Percentiles rank a stretch among this genome's conserved stretches.
Conservation (phyloP, 2,888 invertebrate species). For the Drosophila tripunctata region DNA sequence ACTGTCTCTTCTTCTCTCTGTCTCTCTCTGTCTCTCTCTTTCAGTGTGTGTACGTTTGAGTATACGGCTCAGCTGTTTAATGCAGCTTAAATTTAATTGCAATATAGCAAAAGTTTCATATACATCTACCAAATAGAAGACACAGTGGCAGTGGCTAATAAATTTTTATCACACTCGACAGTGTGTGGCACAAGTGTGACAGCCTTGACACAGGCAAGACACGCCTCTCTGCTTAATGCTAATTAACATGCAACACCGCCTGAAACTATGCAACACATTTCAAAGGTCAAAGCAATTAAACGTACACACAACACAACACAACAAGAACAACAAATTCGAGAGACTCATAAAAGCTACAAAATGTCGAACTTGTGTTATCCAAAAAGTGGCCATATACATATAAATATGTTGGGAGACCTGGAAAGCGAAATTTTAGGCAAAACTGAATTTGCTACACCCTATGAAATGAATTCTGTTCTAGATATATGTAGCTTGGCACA, state of each 20-base stretch:
- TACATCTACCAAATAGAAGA: conserved; percentile 29
- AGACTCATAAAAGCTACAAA: conserved; percentile 66
- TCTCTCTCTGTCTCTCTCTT: neutral
- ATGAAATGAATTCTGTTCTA: too few relatives aligned
- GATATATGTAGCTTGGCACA: neutral
- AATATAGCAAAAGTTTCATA: conserved; percentile 70
- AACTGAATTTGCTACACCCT: neutral
- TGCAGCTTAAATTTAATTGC: conserved; percentile 83
- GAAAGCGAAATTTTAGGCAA: neutral
- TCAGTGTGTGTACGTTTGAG: conserved; percentile 25
- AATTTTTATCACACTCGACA: conserved; percentile 70
- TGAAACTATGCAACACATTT: conserved; percentile 59
- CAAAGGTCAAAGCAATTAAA: conserved; percentile 84
- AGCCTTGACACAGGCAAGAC: conserved; percentile 43
- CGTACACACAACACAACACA: conserved; percentile 44
- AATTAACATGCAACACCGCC: conserved; percentile 74
- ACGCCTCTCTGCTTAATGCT: conserved; percentile 66
- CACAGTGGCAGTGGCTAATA: conserved; percentile 45
- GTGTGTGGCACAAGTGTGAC: conserved; percentile 38
- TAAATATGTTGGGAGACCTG: conserved; percentile 6
- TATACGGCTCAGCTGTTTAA: conserved; percentile 59
- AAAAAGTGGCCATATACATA: conserved; percentile 4
- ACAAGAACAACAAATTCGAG: neutral
- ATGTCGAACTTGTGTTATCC: conserved; percentile 56
- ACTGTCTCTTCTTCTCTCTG: neutral